Evolutionary conservation across 2,888 invertebrate species (phyloP), one percentile per base, ranked within the genome.

Genomic region (Orthonychiurus folsomi): DNA sequence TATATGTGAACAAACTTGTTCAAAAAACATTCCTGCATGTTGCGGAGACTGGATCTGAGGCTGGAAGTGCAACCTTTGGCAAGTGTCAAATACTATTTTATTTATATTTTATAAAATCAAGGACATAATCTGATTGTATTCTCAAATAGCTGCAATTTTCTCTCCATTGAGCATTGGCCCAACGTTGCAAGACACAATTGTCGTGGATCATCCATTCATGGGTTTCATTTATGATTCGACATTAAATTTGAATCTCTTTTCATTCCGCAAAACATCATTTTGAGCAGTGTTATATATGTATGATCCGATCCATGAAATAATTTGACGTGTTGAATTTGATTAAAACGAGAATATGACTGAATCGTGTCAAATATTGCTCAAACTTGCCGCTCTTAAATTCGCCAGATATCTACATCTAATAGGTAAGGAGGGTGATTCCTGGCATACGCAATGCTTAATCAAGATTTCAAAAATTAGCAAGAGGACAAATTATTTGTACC

Each of bases 21-120:
- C 92, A 93, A 75, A 92, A 92, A 76, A 86, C 89, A 0, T 88
- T 86, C 73, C 85, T 93, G 70, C 87, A 88, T 73, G 87, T 92
- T 0, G 87, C 89, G 75, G 93, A 93, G 75, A 86, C 89, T 74
- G 93, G 93, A 0, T 86, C 88, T 1, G 90, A 90, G 75, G 88
- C 89, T 0, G 86, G 90, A 48, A 88, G 90, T 2, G 89, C 87
- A 15, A 88, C 89, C 12, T 63, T 63, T 59, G 87, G 89, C 88
- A 79, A 81, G 82, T 79, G 52, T 63, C 53, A 2, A 24, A 2
- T 3, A 20, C 27, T 27, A 2, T 3, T 23, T 3, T 20, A n/a
- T 21, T 26, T 58, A 57, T 28, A 47, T 9, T 24, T 15, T 3
- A 9, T 26, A 47, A 53, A 18, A 15, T 26, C 26, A 25, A 20